phyloP scores from a whole-genome alignment of 1,140 invertebrate genomes.

The Thalassaphorura encarpata region DNA sequence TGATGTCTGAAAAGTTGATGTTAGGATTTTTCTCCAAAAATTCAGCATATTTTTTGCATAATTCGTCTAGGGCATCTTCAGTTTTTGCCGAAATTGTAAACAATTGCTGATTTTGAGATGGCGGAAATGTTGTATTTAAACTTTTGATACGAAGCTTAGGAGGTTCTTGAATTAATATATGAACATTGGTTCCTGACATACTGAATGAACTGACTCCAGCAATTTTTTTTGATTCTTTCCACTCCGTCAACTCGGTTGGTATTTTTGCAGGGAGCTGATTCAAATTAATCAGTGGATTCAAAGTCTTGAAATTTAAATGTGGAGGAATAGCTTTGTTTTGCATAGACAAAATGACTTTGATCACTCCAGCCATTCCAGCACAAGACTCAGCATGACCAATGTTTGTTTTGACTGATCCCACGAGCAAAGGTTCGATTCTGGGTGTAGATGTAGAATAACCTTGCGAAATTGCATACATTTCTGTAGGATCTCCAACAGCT shows the following conservation, averaged over 20 bases:
- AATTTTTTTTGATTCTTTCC: not conserved
- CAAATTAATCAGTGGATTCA: conserved; percentile 13
- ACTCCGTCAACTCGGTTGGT: not conserved
- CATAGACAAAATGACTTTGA: conserved; percentile 11
- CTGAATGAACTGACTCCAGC: conserved; percentile 24
- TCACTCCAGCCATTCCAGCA: conserved; percentile 32
- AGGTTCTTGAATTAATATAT: conserved; percentile 21
- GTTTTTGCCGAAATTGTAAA: conserved; percentile 14
- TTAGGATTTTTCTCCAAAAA: not conserved
- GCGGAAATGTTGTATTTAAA: not conserved
- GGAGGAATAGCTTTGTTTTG: conserved; percentile 13
- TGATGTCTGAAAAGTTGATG: not conserved
- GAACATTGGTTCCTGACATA: conserved; percentile 23
- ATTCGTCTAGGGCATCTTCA: conserved; percentile 12
- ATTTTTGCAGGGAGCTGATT: conserved; percentile 10
- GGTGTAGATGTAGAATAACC: conserved; percentile 40
- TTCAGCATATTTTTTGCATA: not conserved
- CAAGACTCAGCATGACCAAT: conserved; percentile 49
- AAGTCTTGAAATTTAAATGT: conserved; percentile 3
- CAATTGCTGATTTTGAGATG: not conserved
- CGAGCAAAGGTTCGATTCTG: conserved; percentile 40
- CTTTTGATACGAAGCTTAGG: not conserved
- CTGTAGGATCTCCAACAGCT: conserved; percentile 32
- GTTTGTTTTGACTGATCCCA: conserved; percentile 50
- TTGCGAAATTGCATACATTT: conserved; percentile 42